Conservation (phyloP, 2,888 invertebrate genomes). For the Yponomeuta sedellus region DNA sequence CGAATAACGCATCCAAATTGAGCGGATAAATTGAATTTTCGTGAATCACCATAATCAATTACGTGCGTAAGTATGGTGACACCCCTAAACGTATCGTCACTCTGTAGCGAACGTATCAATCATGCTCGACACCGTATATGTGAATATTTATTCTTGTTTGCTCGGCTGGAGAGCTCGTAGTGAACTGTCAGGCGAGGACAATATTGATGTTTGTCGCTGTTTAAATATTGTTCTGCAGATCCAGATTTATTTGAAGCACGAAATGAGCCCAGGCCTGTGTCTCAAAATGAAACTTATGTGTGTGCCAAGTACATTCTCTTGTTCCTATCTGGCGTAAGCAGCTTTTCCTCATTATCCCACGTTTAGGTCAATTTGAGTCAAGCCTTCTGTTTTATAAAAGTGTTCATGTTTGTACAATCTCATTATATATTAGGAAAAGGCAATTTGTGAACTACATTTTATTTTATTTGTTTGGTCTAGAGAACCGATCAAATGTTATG, state of each 20-base stretch:
- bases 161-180: not conserved
- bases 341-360: not conserved
- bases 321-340: not conserved
- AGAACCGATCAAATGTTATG: too few relatives aligned
- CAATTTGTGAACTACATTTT: too few relatives aligned
- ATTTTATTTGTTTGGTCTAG: too few relatives aligned
- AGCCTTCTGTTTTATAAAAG: not conserved
- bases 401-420: not conserved
- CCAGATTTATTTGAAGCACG: constrained; percentile 2
- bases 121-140: not conserved
- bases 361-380: not conserved
- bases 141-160: constrained; percentile 9
- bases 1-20: not conserved
- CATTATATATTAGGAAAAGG: not conserved
- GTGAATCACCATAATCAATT: not conserved
- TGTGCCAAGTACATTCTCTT: constrained; percentile 2
- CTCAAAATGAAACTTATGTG: constrained; percentile 9
- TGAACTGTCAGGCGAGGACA: constrained; percentile 13
- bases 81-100: constrained; percentile 1
- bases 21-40: not conserved
- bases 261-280: not conserved
- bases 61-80: not conserved
- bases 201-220: constrained; percentile 18
- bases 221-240: constrained; percentile 17
- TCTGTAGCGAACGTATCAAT: not conserved